These are phyloP conservation scores for Chrysolina oricalcia DNA, from an alignment of 2,888 invertebrate genomes.

Conservation along the genomic window DNA sequence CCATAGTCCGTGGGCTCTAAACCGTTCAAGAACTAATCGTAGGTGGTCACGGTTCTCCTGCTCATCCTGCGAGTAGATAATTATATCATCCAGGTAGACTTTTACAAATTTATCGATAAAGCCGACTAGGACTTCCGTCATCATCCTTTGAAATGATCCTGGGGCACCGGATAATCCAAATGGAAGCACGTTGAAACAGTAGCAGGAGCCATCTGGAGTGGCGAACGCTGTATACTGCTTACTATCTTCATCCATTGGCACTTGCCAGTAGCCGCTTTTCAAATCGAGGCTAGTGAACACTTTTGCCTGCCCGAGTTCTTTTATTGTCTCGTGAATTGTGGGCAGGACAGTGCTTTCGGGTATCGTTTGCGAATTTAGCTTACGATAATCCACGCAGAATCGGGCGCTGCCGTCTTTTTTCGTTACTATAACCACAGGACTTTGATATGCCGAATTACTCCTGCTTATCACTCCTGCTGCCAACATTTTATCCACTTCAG, in stretches of 20 bases:
- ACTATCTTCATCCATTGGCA: constrained; percentile 9
- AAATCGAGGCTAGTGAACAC: constrained; percentile 36
- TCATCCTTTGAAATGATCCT: constrained; percentile 27
- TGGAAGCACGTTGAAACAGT: constrained; percentile 37
- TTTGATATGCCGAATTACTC: no score
- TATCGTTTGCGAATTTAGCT: no score
- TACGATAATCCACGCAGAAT: no score
- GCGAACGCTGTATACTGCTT: constrained; percentile 34
- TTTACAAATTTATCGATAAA: constrained; percentile 39
- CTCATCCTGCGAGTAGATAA: constrained; percentile 50
- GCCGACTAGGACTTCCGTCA: constrained; percentile 28
- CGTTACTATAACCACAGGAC: no score
- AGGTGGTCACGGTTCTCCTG: no score
- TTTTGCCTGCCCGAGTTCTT: constrained; percentile 31
- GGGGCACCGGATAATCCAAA: constrained; percentile 37
- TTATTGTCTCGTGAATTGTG: no score
- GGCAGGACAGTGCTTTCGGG: no score
- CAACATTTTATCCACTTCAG: no score
- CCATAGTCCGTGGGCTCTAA: no score
- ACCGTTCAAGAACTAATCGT: no score
- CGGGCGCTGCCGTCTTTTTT: no score
- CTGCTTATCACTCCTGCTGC: no score
- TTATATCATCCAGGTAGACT: constrained; percentile 61
- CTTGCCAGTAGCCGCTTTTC: constrained; percentile 35
- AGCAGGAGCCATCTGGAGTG: constrained; percentile 29